A percentile compares a stretch with the other conserved stretches of the same genome.
Evolutionary conservation across 2,113 vertebrate species (phyloP).

Genomic region (Nibea albiflora): DNA sequence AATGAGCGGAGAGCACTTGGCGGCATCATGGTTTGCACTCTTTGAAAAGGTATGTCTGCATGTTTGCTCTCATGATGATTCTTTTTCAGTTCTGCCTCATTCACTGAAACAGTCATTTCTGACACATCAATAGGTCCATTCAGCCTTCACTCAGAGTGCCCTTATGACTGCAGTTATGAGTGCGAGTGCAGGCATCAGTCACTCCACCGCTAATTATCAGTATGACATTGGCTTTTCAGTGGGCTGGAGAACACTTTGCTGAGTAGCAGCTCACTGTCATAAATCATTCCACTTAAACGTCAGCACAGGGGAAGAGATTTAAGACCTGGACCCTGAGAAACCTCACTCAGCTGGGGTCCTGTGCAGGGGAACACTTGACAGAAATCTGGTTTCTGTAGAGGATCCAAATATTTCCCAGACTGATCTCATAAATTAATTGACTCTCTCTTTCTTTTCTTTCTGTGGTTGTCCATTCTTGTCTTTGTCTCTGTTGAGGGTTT

Average conservation of each 20-base stretch:
- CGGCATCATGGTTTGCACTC: slow-evolving; percentile 4
- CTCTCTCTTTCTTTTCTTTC: background rate
- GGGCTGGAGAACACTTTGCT: slow-evolving; percentile 65
- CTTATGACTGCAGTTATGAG: slow-evolving; percentile 54
- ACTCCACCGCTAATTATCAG: slow-evolving; percentile 70
- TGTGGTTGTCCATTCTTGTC: background rate
- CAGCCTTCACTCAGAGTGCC: slow-evolving; percentile 34
- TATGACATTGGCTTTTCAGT: slow-evolving; percentile 70
- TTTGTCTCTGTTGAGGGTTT: slow-evolving; percentile 6
- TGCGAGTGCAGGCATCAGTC: slow-evolving; percentile 55
- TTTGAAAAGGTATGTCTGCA: slow-evolving; percentile 32
- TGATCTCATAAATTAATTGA: slow-evolving; percentile 31
- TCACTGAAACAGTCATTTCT: slow-evolving; percentile 34
- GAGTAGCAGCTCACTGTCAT: slow-evolving; percentile 56
- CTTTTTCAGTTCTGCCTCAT: background rate
- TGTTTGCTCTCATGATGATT: slow-evolving; percentile 32
- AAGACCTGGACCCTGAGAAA: slow-evolving; percentile 35
- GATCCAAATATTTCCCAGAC: slow-evolving; percentile 46
- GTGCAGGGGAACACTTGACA: slow-evolving; percentile 19
- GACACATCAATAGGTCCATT: slow-evolving; percentile 67
- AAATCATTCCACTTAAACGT: slow-evolving; percentile 61
- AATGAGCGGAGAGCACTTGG: slow-evolving; percentile 16
- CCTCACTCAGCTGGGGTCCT: slow-evolving; percentile 26
- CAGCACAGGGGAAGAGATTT: slow-evolving; percentile 57
- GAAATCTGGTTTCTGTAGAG: slow-evolving; percentile 15